A percentile compares a stretch with the other conserved stretches of the same genome.
These are phyloP conservation scores for Daphoenositta chrysoptera DNA, from an alignment of 2,113 vertebrate genomes.

Conservation along the genomic window DNA sequence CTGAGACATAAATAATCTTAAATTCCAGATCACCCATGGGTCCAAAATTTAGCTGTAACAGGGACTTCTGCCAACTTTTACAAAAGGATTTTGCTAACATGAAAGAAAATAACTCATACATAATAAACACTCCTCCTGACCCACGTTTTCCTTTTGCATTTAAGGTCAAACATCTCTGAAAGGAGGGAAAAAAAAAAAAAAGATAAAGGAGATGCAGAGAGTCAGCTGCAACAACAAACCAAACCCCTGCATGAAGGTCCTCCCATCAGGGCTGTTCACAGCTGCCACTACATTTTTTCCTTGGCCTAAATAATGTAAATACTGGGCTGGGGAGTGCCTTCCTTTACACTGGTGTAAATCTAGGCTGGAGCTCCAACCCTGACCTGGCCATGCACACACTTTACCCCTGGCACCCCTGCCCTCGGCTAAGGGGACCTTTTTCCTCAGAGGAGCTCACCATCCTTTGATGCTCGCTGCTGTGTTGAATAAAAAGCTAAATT, in stretches of 20 bases:
- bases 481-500: not conserved
- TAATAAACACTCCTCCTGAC: constrained; percentile 29
- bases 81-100: constrained; percentile 48
- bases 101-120: constrained; percentile 49
- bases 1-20: constrained; percentile 42
- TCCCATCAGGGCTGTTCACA: constrained; percentile 9
- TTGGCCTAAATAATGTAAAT: not conserved
- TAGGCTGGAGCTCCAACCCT: not conserved
- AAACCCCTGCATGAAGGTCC: not conserved
- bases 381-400: not conserved
- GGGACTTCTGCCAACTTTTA: constrained; percentile 42
- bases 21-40: constrained; percentile 48
- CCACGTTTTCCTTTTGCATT: constrained; percentile 22
- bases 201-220: constrained; percentile 9
- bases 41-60: constrained; percentile 20
- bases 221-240: constrained; percentile 48
- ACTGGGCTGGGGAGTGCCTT: not conserved
- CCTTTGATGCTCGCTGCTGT: not conserved
- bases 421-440: not conserved
- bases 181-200: not conserved
- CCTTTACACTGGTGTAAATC: not conserved
- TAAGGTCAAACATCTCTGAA: constrained; percentile 32
- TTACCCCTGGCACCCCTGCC: not conserved
- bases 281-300: constrained; percentile 15
- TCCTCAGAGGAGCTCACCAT: not conserved